Evolutionary conservation across 2,888 invertebrate species (phyloP), one percentile per base, ranked within the genome.

Genomic region (Ditula angustiorana): DNA sequence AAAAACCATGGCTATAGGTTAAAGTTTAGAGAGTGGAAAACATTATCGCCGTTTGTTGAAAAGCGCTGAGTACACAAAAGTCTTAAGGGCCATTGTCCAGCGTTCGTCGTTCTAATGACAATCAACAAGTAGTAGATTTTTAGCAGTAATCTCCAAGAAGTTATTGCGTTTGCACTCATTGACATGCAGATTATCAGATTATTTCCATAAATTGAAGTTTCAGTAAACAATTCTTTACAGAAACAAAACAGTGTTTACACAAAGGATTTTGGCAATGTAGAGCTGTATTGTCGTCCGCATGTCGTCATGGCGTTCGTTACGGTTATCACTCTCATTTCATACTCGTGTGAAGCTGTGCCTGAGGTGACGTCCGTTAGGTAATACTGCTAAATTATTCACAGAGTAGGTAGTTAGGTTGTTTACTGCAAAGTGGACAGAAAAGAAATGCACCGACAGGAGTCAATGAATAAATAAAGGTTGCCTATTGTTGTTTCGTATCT

Each of bases 121-220:
- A n/a, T n/a, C n/a, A n/a, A n/a, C n/a, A n/a, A n/a, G n/a, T n/a
- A n/a, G n/a, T n/a, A n/a, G n/a, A n/a, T n/a, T n/a, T n/a, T n/a
- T n/a, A n/a, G n/a, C n/a, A n/a, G n/a, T n/a, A n/a, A n/a, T n/a
- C n/a, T n/a, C n/a, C n/a, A n/a, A n/a, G n/a, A n/a, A n/a, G n/a
- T n/a, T n/a, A n/a, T n/a, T n/a, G n/a, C n/a, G 33, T 57, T 46
- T 47, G 23, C 23, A 16, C 28, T 13, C 21, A 19, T 58, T 58
- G 24, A 58, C 33, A 49, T 49, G 47, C 19, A 58, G 47, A 58
- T 59, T 21, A 49, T 37, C 19, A 13, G 37, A 50, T 37, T 41
- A 53, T 53, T n/a, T 61, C 24, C 10, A 16, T 30, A 16, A 44
- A 35, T 11, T 24, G 11, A 30, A 16, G 30, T 46, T 61, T 46